Evolutionary conservation across 2,797 vertebrate genomes (phyloP), one percentile per base, ranked within the genome.

Genomic region (Hypotaenidia philippensis): DNA sequence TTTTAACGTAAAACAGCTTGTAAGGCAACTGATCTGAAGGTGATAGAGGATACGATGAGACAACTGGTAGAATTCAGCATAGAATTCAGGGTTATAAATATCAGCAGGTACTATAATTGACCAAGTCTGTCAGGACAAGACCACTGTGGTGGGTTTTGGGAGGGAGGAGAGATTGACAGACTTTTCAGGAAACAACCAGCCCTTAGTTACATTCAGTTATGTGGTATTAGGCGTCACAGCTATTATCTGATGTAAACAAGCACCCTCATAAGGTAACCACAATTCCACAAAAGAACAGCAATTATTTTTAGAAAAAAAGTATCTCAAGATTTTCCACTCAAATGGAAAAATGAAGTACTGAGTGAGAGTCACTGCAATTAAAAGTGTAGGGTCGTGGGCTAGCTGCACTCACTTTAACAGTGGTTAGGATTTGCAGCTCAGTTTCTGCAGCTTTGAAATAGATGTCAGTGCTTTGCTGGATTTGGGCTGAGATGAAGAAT

Each of bases 291-390:
- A 69, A 64, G 44, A 94, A 70, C 0, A 5, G 21, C 68, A 80
- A 55, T 17, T 1, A 21, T 47, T 65, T 79, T 34, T 64, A 56
- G 50, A 32, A 83, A 86, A 93, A 86, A 93, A n/a, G 32, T 4
- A 6, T 11, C 45, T 63, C 74, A 29, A 18, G 83, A 83, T 84
- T 84, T 89, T 74, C 78, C 71, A 72, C 65, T 92, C 49, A 55
- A 87, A 94, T 83, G 75, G 60, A 64, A 92, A 75, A 90, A 55
- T 7, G 70, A 69, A 95, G 74, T 86, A 76, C 55, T 38, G 61
- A 91, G 44, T 74, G 87, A 89, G 56, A 60, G 13, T 65, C 55
- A 50, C 52, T 74, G 52, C 71, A 74, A 71, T 91, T 91, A 92
- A 40, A 83, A 64, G 84, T 18, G 22, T 41, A 60, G 40, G 64